Evolutionary conservation across 2,888 invertebrate genomes (phyloP).

Genomic region (Maniola hyperantus): DNA sequence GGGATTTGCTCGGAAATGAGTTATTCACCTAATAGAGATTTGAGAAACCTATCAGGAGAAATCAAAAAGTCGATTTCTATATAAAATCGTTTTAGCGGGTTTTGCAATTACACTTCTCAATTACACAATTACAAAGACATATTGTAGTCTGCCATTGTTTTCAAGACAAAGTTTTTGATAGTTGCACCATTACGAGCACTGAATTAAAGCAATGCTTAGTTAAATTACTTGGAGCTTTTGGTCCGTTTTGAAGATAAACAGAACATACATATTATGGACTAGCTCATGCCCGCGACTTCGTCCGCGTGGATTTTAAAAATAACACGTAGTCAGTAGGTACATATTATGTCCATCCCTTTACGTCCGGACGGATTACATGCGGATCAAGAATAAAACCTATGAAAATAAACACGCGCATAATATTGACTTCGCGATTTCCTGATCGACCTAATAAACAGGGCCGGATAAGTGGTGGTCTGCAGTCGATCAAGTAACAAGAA

Average conservation of each 20-base stretch:
- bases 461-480: conserved; percentile 63
- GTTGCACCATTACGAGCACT: neutral
- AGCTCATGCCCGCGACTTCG: too few species aligned
- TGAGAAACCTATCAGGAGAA: too few species aligned
- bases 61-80: too few species aligned
- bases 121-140: neutral
- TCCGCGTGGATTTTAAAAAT: too few species aligned
- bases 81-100: too few species aligned
- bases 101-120: too few species aligned
- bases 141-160: conserved; percentile 9
- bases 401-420: conserved; percentile 63
- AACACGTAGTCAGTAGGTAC: neutral
- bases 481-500: conserved; percentile 66
- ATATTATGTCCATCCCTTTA: neutral
- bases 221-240: too few species aligned
- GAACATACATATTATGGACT: too few species aligned
- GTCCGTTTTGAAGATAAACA: too few species aligned
- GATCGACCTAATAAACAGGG: conserved; percentile 67
- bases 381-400: conserved; percentile 45
- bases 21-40: too few species aligned
- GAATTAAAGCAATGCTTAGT: neutral
- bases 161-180: neutral
- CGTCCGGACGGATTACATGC: conserved; percentile 7
- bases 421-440: conserved; percentile 65
- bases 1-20: too few species aligned